A percentile compares a stretch with the other conserved stretches of the same genome.
These are phyloP conservation scores for Drepana arcuata DNA, from an alignment of 1,140 invertebrate species.

Conservation along the genomic window DNA sequence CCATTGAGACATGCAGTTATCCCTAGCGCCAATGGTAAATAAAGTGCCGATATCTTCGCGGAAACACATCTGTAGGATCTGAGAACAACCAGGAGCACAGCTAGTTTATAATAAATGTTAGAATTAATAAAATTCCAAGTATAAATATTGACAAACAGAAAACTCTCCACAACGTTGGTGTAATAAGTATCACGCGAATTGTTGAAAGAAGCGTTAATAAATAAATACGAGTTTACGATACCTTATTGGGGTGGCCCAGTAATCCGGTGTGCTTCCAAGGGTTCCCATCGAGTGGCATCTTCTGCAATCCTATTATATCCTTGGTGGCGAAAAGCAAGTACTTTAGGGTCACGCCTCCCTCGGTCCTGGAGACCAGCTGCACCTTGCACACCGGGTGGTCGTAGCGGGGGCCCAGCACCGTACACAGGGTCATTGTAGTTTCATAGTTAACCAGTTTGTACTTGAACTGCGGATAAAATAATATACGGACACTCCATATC, in stretches of 20 bases:
- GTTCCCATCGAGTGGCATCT: constrained; percentile 80
- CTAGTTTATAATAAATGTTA: background rate
- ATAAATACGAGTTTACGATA: no score
- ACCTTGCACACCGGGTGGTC: constrained; percentile 73
- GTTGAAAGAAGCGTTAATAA: no score
- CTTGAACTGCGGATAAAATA: constrained; percentile 73
- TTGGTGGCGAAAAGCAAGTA: constrained; percentile 77
- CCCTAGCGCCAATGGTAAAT: constrained; percentile 46
- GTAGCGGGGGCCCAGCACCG: constrained; percentile 78
- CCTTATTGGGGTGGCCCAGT: constrained; percentile 76
- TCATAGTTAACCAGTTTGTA: constrained; percentile 77
- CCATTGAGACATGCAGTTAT: constrained; percentile 46
- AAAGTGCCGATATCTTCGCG: constrained; percentile 39
- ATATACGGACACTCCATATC: no score
- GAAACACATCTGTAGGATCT: constrained; percentile 42
- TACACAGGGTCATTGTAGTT: constrained; percentile 75
- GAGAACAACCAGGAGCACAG: no score
- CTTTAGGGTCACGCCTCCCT: constrained; percentile 25
- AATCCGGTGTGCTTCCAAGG: constrained; percentile 79
- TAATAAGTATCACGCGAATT: no score
- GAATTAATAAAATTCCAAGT: background rate
- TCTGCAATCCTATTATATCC: constrained; percentile 78
- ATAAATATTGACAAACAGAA: background rate
- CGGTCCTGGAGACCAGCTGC: constrained; percentile 51
- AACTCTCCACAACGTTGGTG: background rate